Percentiles rank a stretch among this genome's conserved stretches.
phyloP scores from a whole-genome alignment of 2,888 invertebrate species.

The Celastrina argiolus region DNA sequence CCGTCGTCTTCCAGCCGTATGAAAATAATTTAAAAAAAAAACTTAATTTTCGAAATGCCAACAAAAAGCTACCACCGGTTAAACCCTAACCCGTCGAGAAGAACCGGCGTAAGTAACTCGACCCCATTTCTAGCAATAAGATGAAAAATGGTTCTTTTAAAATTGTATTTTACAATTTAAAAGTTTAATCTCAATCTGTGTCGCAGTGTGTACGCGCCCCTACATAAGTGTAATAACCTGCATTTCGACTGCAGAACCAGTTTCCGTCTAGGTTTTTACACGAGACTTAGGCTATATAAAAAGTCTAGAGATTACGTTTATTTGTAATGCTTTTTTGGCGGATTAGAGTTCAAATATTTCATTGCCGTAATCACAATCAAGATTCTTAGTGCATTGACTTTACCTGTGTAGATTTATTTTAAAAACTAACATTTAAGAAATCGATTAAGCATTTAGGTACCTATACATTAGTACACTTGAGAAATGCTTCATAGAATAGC shows the following conservation, averaged over 20 bases:
- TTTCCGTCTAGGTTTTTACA: constrained; percentile 11
- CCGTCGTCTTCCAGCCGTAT: no score
- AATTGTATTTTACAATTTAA: no score
- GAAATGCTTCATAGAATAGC: no score
- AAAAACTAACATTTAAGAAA: neutral
- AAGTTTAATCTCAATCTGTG: neutral
- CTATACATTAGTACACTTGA: no score
- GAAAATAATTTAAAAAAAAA: no score
- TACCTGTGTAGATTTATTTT: neutral
- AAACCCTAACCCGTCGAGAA: no score
- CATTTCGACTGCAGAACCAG: constrained; percentile 24
- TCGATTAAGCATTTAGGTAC: neutral
- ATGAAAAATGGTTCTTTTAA: no score
- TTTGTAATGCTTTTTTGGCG: constrained; percentile 9
- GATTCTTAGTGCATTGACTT: neutral
- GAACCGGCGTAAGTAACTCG: no score
- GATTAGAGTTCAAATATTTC: neutral
- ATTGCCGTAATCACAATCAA: neutral
- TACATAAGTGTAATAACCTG: constrained; percentile 22
- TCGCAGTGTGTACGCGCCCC: neutral
- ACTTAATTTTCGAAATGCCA: no score
- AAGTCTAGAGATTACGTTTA: constrained; percentile 18
- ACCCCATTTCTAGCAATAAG: no score
- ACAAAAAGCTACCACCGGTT: no score
- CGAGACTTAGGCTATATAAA: constrained; percentile 5